Evolutionary conservation across 2,113 vertebrate species (phyloP).

Genomic region (Nematolebias whitei): DNA sequence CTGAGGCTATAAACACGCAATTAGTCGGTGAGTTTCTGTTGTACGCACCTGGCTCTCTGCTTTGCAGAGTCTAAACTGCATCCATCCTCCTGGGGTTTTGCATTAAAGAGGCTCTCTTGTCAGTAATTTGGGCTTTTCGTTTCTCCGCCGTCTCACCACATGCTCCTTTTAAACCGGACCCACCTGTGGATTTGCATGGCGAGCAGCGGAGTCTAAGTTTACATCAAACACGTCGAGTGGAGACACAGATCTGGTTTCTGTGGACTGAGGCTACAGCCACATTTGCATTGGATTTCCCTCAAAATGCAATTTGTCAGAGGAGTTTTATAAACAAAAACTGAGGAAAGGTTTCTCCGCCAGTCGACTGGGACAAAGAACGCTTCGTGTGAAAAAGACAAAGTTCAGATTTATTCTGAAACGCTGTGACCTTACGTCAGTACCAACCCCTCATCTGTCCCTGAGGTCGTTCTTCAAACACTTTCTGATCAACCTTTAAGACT

Average conservation of each 20-base stretch:
- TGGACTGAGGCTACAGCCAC: slow-evolving; percentile 18
- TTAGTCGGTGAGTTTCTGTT: not conserved
- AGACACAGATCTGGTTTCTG: slow-evolving; percentile 40
- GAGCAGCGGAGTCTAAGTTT: slow-evolving; percentile 25
- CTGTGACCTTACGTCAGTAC: too few species aligned
- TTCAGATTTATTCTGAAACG: too few species aligned
- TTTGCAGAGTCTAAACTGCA: slow-evolving; percentile 42
- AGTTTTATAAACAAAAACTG: slow-evolving; percentile 16
- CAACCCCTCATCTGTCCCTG: too few species aligned
- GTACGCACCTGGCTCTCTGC: slow-evolving; percentile 27
- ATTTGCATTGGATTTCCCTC: slow-evolving; percentile 44
- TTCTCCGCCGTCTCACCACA: slow-evolving; percentile 34
- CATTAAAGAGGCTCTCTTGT: slow-evolving; percentile 40
- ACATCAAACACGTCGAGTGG: slow-evolving; percentile 43
- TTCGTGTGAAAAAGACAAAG: not conserved
- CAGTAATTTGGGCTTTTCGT: slow-evolving; percentile 54
- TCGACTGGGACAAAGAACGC: not conserved
- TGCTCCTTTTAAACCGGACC: slow-evolving; percentile 47
- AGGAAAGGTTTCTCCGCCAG: slow-evolving; percentile 1
- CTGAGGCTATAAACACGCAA: too few species aligned
- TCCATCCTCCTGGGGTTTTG: slow-evolving; percentile 31
- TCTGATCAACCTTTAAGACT: not conserved
- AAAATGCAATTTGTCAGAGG: slow-evolving; percentile 18
- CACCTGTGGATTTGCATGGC: slow-evolving; percentile 61
- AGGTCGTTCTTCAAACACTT: too few species aligned